A percentile compares a stretch with the other conserved stretches of the same genome.
Conservation (phyloP, 2,888 invertebrate species). For the Diadegma fenestrale region DNA sequence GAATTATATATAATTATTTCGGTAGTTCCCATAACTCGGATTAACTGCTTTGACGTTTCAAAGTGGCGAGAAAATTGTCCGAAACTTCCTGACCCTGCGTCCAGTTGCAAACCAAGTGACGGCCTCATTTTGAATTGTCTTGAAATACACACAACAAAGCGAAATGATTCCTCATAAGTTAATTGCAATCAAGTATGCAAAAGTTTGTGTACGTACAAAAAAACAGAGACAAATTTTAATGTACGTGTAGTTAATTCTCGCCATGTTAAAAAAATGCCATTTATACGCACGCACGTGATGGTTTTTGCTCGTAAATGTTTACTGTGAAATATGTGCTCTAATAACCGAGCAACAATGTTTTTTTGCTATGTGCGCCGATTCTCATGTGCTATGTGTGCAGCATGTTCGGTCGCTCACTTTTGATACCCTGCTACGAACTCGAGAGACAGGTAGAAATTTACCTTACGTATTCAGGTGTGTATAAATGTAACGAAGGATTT, state of each 20-base stretch:
- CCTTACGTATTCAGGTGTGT: slow-evolving; percentile 35
- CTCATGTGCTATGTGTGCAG: slow-evolving; percentile 5
- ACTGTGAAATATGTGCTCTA: slow-evolving; percentile 78
- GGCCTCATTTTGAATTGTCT: background rate
- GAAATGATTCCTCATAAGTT: slow-evolving; percentile 46
- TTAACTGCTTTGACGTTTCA: background rate
- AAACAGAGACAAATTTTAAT: slow-evolving; percentile 70
- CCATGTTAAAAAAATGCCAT: slow-evolving; percentile 69
- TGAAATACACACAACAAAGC: slow-evolving; percentile 14
- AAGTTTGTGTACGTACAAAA: slow-evolving; percentile 75
- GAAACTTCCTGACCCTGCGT: background rate
- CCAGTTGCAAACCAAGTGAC: background rate
- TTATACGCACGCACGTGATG: slow-evolving; percentile 36
- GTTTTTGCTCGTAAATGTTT: slow-evolving; percentile 81
- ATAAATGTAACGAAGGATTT: slow-evolving; percentile 46
- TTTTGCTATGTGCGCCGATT: slow-evolving; percentile 48
- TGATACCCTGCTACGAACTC: slow-evolving; percentile 33
- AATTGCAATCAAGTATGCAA: slow-evolving; percentile 81
- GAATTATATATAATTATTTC: too few species aligned
- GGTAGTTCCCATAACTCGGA: too few species aligned
- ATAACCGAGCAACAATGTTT: slow-evolving; percentile 69
- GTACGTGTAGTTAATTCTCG: slow-evolving; percentile 25
- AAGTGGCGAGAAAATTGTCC: slow-evolving; percentile 16
- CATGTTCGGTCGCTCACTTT: slow-evolving; percentile 31
- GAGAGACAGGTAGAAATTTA: slow-evolving; percentile 33